Evolutionary conservation across 2,888 invertebrate genomes (phyloP), one percentile per base, ranked within the genome.

Genomic region (Drosophila longiperda): DNA sequence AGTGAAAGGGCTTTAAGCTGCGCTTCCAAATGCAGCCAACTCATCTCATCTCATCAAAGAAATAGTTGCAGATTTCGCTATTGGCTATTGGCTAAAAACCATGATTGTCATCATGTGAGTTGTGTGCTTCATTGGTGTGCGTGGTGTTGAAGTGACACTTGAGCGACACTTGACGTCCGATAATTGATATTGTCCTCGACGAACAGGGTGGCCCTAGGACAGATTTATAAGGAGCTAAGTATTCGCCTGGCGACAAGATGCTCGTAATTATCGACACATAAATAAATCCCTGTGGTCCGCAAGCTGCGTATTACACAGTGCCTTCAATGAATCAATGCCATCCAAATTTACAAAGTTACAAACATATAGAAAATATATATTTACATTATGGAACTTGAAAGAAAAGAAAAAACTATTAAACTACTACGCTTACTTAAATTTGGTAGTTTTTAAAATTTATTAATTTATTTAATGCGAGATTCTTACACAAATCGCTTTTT

Each of bases 61-160:
- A 29, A 23, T 20, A 69, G 52, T 50, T 60, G 45, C 45, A 20
- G 11, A 57, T 15, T 32, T 54, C 33, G 34, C 38, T 40, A 45
- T 29, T 29, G 29, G 20, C 45, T 23, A 45, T 45, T 55, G 57
- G 61, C 40, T 48, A 45, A 80, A 63, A 63, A 68, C 66, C 66
- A 64, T 67, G 75, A 76, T 73, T 67, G 75, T 79, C 80, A 79
- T 78, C 78, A 66, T 78, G 79, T 66, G 77, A 66, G 70, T 36
- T 70, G 50, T 52, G 58, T 61, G 67, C 72, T 72, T 36, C 63
- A 67, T 78, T 82, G 71, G 58, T 64, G 65, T 78, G 66, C 78
- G 87, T 75, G 81, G 84, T 87, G 81, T 69, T 82, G 89, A 89
- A 89, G 85, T 85, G 87, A 85, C 84, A 87, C 82, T 84, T 89